These are phyloP conservation scores for Calliopsis andreniformis DNA, from an alignment of 1,140 invertebrate genomes.

Conservation along the genomic window DNA sequence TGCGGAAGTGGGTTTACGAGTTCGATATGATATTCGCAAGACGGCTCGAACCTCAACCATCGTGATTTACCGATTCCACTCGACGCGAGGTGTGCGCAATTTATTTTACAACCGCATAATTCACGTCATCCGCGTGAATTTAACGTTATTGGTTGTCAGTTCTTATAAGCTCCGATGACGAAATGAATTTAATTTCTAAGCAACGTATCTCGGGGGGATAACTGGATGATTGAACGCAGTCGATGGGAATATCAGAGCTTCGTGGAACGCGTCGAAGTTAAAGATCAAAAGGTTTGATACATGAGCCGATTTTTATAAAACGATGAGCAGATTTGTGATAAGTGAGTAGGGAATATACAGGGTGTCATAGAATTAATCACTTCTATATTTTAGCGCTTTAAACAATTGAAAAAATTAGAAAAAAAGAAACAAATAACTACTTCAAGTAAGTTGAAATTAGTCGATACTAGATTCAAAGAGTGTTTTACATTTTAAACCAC, in stretches of 20 bases:
- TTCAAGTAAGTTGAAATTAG: no score
- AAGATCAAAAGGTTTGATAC: neutral
- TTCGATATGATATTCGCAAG: conserved; percentile 12
- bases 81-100: neutral
- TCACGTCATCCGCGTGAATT: conserved; percentile 16
- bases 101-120: conserved; percentile 30
- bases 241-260: neutral
- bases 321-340: no score
- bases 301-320: no score
- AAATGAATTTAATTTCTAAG: conserved; percentile 1
- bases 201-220: neutral
- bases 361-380: no score
- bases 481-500: no score
- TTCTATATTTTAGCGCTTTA: no score
- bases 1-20: conserved; percentile 26
- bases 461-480: no score
- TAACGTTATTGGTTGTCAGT: conserved; percentile 14
- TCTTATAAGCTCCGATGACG: neutral
- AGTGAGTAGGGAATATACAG: no score
- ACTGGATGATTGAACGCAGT: neutral
- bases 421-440: no score
- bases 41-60: neutral
- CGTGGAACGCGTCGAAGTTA: conserved; percentile 1
- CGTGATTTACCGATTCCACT: conserved; percentile 18
- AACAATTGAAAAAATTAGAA: no score